Percentiles rank a stretch among this genome's conserved stretches.
These are phyloP conservation scores for Mimachlamys varia DNA, from an alignment of 2,888 invertebrate genomes.

Conservation along the genomic window DNA sequence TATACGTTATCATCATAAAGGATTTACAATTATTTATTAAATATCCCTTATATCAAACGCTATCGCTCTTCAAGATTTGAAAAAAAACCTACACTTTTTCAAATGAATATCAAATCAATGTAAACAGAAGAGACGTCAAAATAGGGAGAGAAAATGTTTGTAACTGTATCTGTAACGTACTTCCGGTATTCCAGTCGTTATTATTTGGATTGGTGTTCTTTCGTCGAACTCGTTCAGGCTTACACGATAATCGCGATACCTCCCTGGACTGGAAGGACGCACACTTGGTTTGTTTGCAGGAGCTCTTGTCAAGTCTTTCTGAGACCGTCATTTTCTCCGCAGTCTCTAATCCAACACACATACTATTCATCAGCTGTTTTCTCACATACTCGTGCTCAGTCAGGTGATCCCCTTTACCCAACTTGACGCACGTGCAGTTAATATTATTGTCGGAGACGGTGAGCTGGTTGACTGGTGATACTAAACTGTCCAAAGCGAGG, in stretches of 20 bases:
- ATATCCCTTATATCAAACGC: too few species aligned
- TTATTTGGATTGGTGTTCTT: not conserved
- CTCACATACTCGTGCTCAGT: not conserved
- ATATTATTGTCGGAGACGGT: not conserved
- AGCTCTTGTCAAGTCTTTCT: not conserved
- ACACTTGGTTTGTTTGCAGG: not conserved
- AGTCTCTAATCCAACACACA: not conserved
- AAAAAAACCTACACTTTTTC: too few species aligned
- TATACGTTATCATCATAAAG: too few species aligned
- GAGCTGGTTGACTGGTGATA: not conserved
- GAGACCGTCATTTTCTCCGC: not conserved
- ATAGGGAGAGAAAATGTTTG: not conserved
- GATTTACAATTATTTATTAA: too few species aligned
- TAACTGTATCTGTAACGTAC: not conserved
- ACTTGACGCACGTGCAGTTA: not conserved
- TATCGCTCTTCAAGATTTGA: too few species aligned
- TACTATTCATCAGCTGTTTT: not conserved
- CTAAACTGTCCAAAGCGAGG: not conserved
- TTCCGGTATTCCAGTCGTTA: not conserved
- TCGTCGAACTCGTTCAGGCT: not conserved
- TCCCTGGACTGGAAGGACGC: not conserved
- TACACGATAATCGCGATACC: conserved; percentile 7
- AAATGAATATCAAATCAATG: not conserved
- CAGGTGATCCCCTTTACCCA: not conserved
- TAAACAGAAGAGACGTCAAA: not conserved